A percentile compares a stretch with the other conserved stretches of the same genome.
These are phyloP conservation scores for Andricus curvator DNA, from an alignment of 2,888 invertebrate species.

Conservation along the genomic window DNA sequence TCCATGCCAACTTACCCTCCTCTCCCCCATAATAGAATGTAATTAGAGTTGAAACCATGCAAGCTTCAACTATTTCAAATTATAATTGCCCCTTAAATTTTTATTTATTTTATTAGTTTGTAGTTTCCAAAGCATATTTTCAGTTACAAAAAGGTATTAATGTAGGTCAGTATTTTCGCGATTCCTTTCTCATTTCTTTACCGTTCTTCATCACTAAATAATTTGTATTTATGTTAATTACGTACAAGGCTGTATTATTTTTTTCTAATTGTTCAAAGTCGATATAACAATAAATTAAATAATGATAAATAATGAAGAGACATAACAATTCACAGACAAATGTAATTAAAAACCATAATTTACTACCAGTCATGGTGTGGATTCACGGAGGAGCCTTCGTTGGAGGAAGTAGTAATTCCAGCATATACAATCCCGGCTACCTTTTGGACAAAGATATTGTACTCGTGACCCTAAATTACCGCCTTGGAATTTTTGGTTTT, in stretches of 20 bases:
- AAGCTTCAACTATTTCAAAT: neutral
- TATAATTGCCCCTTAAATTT: neutral
- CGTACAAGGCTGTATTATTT: too few species aligned
- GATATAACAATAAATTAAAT: too few species aligned
- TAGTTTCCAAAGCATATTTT: too few species aligned
- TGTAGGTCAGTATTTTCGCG: too few species aligned
- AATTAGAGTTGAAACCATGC: neutral
- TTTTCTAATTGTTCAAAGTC: too few species aligned
- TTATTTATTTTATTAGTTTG: neutral
- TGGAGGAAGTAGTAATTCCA: slow-evolving; percentile 49
- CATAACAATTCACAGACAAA: neutral
- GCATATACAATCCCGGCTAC: slow-evolving; percentile 58
- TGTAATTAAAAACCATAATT: neutral
- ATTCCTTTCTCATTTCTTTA: too few species aligned
- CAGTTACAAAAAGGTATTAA: too few species aligned
- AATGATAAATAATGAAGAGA: too few species aligned
- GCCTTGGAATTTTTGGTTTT: slow-evolving; percentile 58
- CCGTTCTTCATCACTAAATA: too few species aligned
- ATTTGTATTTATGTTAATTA: too few species aligned
- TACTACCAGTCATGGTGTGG: slow-evolving; percentile 54
- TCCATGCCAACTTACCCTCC: too few species aligned
- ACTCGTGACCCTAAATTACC: slow-evolving; percentile 58
- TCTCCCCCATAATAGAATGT: too few species aligned
- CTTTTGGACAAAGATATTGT: slow-evolving; percentile 59
- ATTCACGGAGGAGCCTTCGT: slow-evolving; percentile 58